A percentile compares a stretch with the other conserved stretches of the same genome.
Conservation (phyloP, 2,888 invertebrate genomes). For the Ganaspis brasiliensis region DNA sequence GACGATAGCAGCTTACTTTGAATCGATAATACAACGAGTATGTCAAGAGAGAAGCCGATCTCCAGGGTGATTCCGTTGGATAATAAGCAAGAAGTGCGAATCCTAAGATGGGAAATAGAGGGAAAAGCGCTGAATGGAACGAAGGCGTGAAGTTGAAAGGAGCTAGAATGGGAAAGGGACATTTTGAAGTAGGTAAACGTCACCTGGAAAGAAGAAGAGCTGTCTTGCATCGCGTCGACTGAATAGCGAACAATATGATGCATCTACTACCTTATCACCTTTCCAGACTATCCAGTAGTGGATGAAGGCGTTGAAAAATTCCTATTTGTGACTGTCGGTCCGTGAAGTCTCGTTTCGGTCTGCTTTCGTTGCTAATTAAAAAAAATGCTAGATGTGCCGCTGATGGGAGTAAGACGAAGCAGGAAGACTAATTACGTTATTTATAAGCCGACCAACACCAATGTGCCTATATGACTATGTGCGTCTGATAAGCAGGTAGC, state of each 20-base stretch:
- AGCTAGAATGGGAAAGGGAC: constrained; percentile 2
- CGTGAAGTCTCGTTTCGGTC: constrained; percentile 26
- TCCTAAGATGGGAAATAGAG: neutral
- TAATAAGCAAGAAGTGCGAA: constrained; percentile 13
- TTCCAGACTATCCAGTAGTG: constrained; percentile 3
- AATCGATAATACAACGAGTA: neutral
- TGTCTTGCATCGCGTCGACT: neutral
- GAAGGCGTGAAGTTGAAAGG: constrained; percentile 20
- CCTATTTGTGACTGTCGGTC: constrained; percentile 13
- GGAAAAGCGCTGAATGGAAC: neutral
- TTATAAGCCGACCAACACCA: constrained; percentile 62
- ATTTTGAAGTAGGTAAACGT: neutral
- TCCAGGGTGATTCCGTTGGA: neutral
- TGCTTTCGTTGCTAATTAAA: constrained; percentile 28
- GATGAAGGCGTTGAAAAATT: constrained; percentile 22
- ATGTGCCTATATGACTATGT: neutral
- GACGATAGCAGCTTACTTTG: neutral
- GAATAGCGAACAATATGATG: constrained; percentile 10
- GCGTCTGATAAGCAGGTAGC: constrained; percentile 40
- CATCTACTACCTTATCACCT: neutral
- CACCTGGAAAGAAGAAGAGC: constrained; percentile 4
- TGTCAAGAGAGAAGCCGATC: neutral
- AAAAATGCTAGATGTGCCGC: constrained; percentile 14
- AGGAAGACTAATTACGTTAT: constrained; percentile 71
- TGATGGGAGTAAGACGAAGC: constrained; percentile 44